A percentile compares a stretch with the other conserved stretches of the same genome.
Conservation (phyloP, 2,888 invertebrate species). For the Galerucella nymphaeae region DNA sequence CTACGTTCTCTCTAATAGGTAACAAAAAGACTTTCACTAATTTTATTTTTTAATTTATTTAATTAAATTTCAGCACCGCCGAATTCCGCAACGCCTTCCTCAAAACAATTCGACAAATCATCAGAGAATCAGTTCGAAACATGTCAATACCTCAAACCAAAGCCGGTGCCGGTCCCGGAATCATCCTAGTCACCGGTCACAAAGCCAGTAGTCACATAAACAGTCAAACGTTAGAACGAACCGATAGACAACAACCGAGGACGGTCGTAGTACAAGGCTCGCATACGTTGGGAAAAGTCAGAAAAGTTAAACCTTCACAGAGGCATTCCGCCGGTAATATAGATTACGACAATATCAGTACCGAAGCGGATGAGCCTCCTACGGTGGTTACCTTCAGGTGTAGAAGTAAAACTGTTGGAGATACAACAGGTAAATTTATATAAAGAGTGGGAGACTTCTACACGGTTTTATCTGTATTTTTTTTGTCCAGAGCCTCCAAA, state of each 20-base stretch:
- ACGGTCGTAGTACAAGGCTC: conserved; percentile 63
- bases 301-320: conserved; percentile 79
- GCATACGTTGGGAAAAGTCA: conserved; percentile 85
- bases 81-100: conserved; percentile 97
- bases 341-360: conserved; percentile 84
- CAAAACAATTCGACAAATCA: conserved; percentile 96
- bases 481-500: conserved; percentile 53
- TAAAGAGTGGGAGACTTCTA: too few species aligned
- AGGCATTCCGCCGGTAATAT: conserved; percentile 87
- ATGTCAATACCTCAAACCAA: conserved; percentile 92
- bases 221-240: conserved; percentile 73
- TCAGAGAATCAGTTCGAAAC: conserved; percentile 95
- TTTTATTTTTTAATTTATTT: too few species aligned
- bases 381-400: conserved; percentile 74
- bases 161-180: conserved; percentile 68
- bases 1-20: conserved; percentile 96
- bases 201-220: conserved; percentile 61
- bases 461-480: too few species aligned
- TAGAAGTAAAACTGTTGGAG: conserved; percentile 92
- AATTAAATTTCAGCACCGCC: conserved; percentile 76
- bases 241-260: conserved; percentile 53
- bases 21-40: too few species aligned
- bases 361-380: conserved; percentile 75
- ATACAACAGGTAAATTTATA: conserved; percentile 76
- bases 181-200: conserved; percentile 62